Evolutionary conservation across 2,113 vertebrate species (phyloP).

Genomic region (Gopherus flavomarginatus): DNA sequence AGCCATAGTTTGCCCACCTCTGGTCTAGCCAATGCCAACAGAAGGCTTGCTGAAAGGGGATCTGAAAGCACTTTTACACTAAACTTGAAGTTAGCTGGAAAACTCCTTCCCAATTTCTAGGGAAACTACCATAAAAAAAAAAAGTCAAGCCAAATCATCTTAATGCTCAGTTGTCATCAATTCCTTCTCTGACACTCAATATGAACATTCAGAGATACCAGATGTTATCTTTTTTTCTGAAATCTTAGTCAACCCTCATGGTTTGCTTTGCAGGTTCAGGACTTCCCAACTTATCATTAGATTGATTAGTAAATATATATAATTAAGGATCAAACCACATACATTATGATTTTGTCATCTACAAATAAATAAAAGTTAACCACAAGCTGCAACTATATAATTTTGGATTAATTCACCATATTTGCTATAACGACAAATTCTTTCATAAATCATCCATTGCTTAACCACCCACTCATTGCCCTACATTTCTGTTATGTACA

Average conservation of each 20-base stretch:
- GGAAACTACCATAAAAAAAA: not conserved
- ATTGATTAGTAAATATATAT: constrained; percentile 39
- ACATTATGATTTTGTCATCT: not conserved
- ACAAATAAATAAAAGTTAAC: constrained; percentile 42
- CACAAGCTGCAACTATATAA: constrained; percentile 9
- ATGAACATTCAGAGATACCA: not conserved
- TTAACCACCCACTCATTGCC: constrained; percentile 27
- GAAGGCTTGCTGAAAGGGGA: not conserved
- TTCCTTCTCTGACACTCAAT: not conserved
- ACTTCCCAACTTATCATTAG: not conserved
- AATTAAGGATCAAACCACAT: constrained; percentile 34
- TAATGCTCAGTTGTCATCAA: not conserved
- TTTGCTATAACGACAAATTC: not conserved
- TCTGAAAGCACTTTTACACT: not conserved
- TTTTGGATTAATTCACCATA: constrained; percentile 41
- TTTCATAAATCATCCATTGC: constrained; percentile 55
- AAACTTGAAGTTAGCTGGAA: not conserved
- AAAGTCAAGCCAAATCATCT: not conserved
- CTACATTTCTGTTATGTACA: constrained; percentile 45
- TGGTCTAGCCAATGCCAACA: not conserved
- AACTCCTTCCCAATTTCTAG: not conserved
- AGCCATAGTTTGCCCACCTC: no score
- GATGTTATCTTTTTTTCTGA: constrained; percentile 13
- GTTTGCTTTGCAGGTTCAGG: constrained; percentile 5
- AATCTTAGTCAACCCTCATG: not conserved